Evolutionary conservation across 2,888 invertebrate genomes (phyloP).

Genomic region (Melinaea menophilus): DNA sequence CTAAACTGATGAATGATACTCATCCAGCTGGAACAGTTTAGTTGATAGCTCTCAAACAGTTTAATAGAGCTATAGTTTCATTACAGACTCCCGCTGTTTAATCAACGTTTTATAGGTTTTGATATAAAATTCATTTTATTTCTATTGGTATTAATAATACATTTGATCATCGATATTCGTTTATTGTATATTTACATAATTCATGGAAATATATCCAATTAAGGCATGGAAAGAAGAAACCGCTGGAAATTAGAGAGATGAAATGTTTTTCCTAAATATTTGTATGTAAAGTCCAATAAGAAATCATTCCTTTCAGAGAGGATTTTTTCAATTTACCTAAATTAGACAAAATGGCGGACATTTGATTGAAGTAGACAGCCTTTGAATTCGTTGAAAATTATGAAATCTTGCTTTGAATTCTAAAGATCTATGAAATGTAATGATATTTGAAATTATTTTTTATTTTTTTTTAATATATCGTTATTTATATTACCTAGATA

Average conservation of each 20-base stretch:
- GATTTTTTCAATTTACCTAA: slow-evolving; percentile 25
- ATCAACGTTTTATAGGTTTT: neutral
- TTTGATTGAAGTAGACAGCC: slow-evolving; percentile 22
- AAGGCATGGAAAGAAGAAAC: slow-evolving; percentile 4
- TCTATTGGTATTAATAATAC: neutral
- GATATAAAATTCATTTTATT: neutral
- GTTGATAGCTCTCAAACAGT: slow-evolving; percentile 18
- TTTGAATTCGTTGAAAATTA: slow-evolving; percentile 22
- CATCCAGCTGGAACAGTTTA: slow-evolving; percentile 20
- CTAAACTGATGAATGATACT: slow-evolving; percentile 19
- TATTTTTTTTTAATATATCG: no score
- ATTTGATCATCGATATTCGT: neutral
- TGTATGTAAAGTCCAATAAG: slow-evolving; percentile 6
- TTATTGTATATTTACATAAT: neutral
- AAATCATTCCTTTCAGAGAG: slow-evolving; percentile 16
- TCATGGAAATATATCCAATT: slow-evolving; percentile 6
- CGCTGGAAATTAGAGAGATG: slow-evolving; percentile 1
- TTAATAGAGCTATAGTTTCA: slow-evolving; percentile 18
- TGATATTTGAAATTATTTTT: no score
- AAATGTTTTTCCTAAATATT: slow-evolving; percentile 8
- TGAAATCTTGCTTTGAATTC: slow-evolving; percentile 6
- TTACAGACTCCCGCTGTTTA: neutral
- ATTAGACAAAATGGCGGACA: slow-evolving; percentile 28
- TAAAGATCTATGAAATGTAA: neutral
- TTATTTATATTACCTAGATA: no score